phyloP scores from a whole-genome alignment of 2,888 invertebrate genomes.

The Pristionchus entomophagus region DNA sequence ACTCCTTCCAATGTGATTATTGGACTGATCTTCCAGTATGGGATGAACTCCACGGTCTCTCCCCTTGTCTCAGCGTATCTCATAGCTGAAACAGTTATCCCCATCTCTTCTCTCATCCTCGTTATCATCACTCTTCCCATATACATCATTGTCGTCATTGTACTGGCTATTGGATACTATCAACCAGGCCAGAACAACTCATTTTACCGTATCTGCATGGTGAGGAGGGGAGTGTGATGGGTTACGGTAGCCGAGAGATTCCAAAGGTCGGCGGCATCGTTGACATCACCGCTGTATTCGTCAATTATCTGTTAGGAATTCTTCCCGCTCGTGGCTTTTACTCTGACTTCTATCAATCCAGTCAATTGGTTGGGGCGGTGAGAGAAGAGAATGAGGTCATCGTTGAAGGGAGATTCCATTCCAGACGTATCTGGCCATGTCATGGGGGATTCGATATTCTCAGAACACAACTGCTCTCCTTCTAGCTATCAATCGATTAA shows the following conservation, averaged over 20 bases:
- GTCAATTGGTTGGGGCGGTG: neutral
- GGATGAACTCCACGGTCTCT: neutral
- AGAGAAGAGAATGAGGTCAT: neutral
- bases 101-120: neutral
- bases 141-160: neutral
- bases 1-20: no score
- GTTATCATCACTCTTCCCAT: neutral
- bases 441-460: conserved; percentile 4
- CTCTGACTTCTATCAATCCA: neutral
- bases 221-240: no score
- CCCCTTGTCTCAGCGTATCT: neutral
- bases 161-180: conserved; percentile 6
- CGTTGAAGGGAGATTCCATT: neutral
- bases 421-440: conserved; percentile 28
- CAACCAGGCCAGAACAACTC: conserved; percentile 17
- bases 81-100: neutral
- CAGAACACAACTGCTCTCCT: conserved; percentile 11
- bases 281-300: neutral
- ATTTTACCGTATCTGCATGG: conserved; percentile 26
- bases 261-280: conserved; percentile 3
- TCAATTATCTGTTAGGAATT: conserved; percentile 9
- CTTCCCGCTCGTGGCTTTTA: conserved; percentile 1
- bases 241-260: neutral
- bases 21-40: conserved; percentile 13
- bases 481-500: conserved; percentile 5